A percentile compares a stretch with the other conserved stretches of the same genome.
Evolutionary conservation across 2,888 invertebrate species (phyloP).

Genomic region (Heliconius cydno): DNA sequence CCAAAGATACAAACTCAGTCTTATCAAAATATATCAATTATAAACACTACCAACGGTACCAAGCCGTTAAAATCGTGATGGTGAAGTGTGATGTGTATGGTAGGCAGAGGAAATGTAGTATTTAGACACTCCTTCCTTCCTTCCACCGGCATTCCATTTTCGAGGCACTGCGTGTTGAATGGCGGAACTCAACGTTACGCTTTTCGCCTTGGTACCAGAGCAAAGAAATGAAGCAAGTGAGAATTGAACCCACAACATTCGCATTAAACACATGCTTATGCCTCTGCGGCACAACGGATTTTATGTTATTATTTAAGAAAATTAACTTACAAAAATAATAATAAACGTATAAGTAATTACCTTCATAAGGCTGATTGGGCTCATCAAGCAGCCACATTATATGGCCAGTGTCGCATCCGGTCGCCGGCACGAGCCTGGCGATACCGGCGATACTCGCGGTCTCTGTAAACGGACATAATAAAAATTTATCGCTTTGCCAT

Average conservation of each 20-base stretch:
- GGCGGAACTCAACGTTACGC: too few species aligned
- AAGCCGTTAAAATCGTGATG: not conserved
- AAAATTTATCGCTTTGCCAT: constrained; percentile 33
- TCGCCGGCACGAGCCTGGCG: constrained; percentile 80
- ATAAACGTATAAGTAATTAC: constrained; percentile 56
- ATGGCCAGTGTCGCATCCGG: constrained; percentile 83
- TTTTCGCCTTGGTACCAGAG: too few species aligned
- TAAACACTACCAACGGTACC: not conserved
- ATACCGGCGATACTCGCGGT: constrained; percentile 66
- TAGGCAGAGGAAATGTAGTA: too few species aligned
- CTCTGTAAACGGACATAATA: constrained; percentile 64
- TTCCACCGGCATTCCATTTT: too few species aligned
- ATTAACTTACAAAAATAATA: not conserved
- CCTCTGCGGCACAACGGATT: too few species aligned
- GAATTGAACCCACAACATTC: too few species aligned
- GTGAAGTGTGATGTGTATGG: too few species aligned
- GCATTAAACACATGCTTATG: too few species aligned
- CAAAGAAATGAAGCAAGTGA: too few species aligned
- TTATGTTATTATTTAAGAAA: not conserved
- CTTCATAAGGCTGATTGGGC: constrained; percentile 85
- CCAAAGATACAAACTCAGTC: not conserved
- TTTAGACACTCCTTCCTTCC: too few species aligned
- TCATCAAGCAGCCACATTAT: constrained; percentile 89
- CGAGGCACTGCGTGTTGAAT: too few species aligned
- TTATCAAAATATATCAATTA: not conserved